Percentiles rank a stretch among this genome's conserved stretches.
Evolutionary conservation across 2,888 invertebrate genomes (phyloP).

Genomic region (Dynastes hyllus): DNA sequence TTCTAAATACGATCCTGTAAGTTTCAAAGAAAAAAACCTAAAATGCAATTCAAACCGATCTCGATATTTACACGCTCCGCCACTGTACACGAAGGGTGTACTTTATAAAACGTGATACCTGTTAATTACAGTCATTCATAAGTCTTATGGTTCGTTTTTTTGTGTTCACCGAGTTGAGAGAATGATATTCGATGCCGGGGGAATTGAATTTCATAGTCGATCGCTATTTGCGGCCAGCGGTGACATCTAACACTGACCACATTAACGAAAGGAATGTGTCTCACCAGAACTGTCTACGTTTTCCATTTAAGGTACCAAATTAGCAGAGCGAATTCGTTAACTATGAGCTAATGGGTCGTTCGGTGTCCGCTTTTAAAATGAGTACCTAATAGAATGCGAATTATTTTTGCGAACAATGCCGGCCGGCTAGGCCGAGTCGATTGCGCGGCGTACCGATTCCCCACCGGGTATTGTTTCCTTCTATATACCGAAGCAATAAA

Average conservation of each 20-base stretch:
- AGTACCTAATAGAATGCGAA: slow-evolving; percentile 51
- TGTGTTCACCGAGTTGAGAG: slow-evolving; percentile 52
- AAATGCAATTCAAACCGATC: slow-evolving; percentile 22
- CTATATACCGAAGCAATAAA: slow-evolving; percentile 49
- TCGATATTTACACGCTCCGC: slow-evolving; percentile 29
- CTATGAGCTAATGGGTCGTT: slow-evolving; percentile 52
- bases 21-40: slow-evolving; percentile 17
- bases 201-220: slow-evolving; percentile 62
- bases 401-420: slow-evolving; percentile 51
- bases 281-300: slow-evolving; percentile 57
- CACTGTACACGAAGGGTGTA: slow-evolving; percentile 49
- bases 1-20: slow-evolving; percentile 3
- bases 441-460: slow-evolving; percentile 30
- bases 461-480: slow-evolving; percentile 44
- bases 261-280: slow-evolving; percentile 64
- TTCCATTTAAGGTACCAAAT: slow-evolving; percentile 52
- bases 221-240: slow-evolving; percentile 62
- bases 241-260: slow-evolving; percentile 65
- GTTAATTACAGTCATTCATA: slow-evolving; percentile 55
- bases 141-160: slow-evolving; percentile 50
- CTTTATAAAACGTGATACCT: slow-evolving; percentile 53
- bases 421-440: slow-evolving; percentile 1
- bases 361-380: slow-evolving; percentile 49
- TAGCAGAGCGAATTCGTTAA: slow-evolving; percentile 52
- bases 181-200: slow-evolving; percentile 61